Percentiles rank a stretch among this genome's conserved stretches.
Evolutionary conservation across 92 coral and sea anemone species (phyloP).

Genomic region (Scolanthus callimorphus): DNA sequence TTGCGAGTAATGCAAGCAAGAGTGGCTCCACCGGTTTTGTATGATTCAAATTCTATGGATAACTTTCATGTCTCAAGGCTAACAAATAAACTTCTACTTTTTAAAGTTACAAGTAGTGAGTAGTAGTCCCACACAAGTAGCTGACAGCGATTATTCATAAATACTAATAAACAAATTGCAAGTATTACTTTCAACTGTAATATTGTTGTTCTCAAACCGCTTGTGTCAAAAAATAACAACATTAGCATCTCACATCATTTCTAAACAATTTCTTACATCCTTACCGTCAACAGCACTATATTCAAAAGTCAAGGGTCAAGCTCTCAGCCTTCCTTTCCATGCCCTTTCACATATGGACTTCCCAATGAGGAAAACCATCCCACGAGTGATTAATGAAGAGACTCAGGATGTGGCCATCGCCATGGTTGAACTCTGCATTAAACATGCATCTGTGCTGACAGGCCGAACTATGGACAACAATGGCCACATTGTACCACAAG

Average conservation of each 20-base stretch:
- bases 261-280: slow-evolving; percentile 10
- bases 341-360: slow-evolving; percentile 13
- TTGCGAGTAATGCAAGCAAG: no score
- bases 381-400: slow-evolving; percentile 10
- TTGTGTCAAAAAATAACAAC: no score
- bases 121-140: no score
- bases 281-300: slow-evolving; percentile 18
- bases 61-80: no score
- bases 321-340: slow-evolving; percentile 12
- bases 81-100: no score
- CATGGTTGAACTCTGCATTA: slow-evolving; percentile 8
- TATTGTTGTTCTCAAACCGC: no score
- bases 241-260: slow-evolving; percentile 23
- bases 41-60: no score
- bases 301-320: slow-evolving; percentile 27
- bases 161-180: no score
- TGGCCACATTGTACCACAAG: not conserved
- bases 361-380: slow-evolving; percentile 4
- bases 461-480: slow-evolving; percentile 13
- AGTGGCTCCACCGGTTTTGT: no score
- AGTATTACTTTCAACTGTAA: no score
- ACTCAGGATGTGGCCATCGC: slow-evolving; percentile 15
- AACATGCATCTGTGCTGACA: slow-evolving; percentile 23
- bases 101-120: no score
- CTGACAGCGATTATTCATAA: no score